phyloP scores from a whole-genome alignment of 1,140 invertebrate genomes.

The Drosophila burlai region DNA sequence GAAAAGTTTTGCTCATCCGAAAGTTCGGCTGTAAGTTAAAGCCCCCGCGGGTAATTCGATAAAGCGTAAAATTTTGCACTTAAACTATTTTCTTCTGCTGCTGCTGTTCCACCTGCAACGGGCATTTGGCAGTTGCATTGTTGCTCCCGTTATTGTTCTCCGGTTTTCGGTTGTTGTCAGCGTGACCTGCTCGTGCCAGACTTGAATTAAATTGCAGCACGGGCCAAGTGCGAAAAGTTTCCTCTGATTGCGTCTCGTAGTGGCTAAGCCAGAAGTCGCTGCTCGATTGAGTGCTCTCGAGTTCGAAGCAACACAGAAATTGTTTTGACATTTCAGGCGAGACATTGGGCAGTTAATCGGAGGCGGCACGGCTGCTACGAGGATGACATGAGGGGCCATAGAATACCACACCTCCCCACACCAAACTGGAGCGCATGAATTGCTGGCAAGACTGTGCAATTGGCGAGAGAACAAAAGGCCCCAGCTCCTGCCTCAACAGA shows the following conservation, averaged over 20 bases:
- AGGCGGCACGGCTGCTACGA: background rate
- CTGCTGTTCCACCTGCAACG: slow-evolving; percentile 2
- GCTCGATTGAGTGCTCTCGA: slow-evolving; percentile 45
- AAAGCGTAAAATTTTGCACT: slow-evolving; percentile 84
- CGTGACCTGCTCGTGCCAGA: slow-evolving; percentile 57
- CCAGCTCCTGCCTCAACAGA: slow-evolving; percentile 9
- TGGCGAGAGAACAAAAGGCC: slow-evolving; percentile 35
- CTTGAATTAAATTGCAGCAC: slow-evolving; percentile 66
- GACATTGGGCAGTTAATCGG: slow-evolving; percentile 33
- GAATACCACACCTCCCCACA: background rate
- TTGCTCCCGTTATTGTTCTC: slow-evolving; percentile 45
- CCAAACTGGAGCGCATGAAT: slow-evolving; percentile 18
- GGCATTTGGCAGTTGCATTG: slow-evolving; percentile 68
- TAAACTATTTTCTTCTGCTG: slow-evolving; percentile 72
- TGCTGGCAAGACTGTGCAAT: slow-evolving; percentile 35
- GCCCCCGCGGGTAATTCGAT: slow-evolving; percentile 83
- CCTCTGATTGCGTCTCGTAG: slow-evolving; percentile 59
- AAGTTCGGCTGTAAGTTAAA: slow-evolving; percentile 77
- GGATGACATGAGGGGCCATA: background rate
- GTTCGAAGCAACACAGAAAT: slow-evolving; percentile 22
- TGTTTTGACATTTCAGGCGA: slow-evolving; percentile 15
- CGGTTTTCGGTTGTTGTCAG: slow-evolving; percentile 41
- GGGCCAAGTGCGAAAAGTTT: slow-evolving; percentile 50
- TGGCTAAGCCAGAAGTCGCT: slow-evolving; percentile 24
- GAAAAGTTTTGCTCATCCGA: slow-evolving; percentile 59